Conservation (phyloP, 1,140 invertebrate species). For the Cydia fagiglandana region DNA sequence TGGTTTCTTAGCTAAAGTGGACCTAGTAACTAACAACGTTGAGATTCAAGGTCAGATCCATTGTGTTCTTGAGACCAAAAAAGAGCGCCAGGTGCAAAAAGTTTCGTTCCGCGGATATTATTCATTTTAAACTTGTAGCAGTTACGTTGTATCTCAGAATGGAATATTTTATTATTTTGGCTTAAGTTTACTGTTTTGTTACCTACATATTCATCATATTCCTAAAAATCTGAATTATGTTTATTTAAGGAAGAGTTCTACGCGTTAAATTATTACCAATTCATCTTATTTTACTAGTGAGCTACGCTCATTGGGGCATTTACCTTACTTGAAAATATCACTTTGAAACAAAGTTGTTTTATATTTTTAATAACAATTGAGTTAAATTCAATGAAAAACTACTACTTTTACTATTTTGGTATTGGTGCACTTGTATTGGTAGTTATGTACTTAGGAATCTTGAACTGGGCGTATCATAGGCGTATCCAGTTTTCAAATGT, state of each 20-base stretch:
- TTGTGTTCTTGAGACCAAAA: slow-evolving; percentile 14
- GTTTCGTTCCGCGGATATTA: not conserved
- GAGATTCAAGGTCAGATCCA: slow-evolving; percentile 20
- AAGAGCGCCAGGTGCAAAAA: slow-evolving; percentile 30
- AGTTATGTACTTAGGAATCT: not conserved
- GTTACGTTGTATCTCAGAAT: not conserved
- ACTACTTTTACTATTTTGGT: not conserved
- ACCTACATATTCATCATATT: not conserved
- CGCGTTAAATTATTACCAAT: not conserved
- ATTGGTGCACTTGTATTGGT: not conserved
- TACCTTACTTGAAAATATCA: not conserved
- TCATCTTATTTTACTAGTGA: not conserved
- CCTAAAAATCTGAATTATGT: not conserved
- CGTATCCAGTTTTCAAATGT: not conserved
- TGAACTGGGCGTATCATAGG: not conserved
- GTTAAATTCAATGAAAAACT: not conserved
- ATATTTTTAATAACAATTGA: not conserved
- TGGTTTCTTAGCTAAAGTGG: not conserved
- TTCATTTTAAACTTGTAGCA: not conserved
- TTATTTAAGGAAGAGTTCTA: not conserved
- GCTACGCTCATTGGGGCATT: not conserved
- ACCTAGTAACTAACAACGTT: not conserved
- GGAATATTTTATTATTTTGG: not conserved
- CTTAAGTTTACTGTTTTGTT: not conserved
- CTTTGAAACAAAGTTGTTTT: not conserved